Evolutionary conservation across 2,888 invertebrate species (phyloP).

Genomic region (Rotaria sp.): DNA sequence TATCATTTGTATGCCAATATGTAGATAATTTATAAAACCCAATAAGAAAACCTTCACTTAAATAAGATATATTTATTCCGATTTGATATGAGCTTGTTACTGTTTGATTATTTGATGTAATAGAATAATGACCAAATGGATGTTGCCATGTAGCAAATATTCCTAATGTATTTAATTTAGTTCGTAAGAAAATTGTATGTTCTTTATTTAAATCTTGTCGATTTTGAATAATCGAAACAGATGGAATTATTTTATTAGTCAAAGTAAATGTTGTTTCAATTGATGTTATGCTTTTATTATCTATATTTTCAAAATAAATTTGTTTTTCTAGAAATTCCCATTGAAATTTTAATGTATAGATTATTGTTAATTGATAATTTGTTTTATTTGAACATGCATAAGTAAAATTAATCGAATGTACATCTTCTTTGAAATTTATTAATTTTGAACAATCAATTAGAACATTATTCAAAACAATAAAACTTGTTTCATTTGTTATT

Average conservation of each 20-base stretch:
- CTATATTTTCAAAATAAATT: not conserved
- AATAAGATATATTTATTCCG: not conserved
- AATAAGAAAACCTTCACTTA: constrained; percentile 3
- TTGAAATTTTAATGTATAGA: not conserved
- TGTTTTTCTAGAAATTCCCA: not conserved
- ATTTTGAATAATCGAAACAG: not conserved
- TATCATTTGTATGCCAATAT: not conserved
- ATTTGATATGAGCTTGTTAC: not conserved
- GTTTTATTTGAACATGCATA: not conserved
- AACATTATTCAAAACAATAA: not conserved
- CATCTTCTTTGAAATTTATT: not conserved
- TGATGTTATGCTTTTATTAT: not conserved
- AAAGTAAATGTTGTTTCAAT: not conserved
- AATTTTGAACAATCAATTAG: not conserved
- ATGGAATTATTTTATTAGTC: not conserved
- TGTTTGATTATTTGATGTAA: not conserved
- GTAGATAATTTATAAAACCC: not conserved
- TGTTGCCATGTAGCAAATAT: not conserved
- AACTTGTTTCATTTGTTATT: not conserved
- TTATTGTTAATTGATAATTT: not conserved
- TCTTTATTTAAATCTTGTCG: not conserved
- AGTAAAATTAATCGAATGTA: not conserved
- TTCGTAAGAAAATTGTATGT: not conserved
- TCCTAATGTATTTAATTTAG: not conserved
- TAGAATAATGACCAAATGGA: not conserved